phyloP scores from a whole-genome alignment of 2,113 vertebrate genomes.

The Fregata magnificens region DNA sequence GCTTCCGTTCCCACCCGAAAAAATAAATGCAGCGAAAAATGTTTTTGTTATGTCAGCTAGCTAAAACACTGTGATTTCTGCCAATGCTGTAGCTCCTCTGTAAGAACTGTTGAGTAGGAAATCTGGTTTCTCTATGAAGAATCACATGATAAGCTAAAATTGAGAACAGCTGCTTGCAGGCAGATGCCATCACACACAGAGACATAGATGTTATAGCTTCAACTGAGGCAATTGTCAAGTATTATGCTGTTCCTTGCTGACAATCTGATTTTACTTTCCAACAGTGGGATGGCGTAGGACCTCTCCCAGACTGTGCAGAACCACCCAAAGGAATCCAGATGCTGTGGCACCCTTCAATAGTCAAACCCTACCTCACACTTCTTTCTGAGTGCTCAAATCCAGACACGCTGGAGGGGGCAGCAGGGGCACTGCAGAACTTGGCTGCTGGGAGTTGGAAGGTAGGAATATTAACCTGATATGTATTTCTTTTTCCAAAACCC shows the following conservation, averaged over 20 bases:
- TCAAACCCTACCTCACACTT: conserved; percentile 99
- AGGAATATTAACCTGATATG: conserved; percentile 15
- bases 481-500: background rate
- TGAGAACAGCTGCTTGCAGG: background rate
- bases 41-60: background rate
- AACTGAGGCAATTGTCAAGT: background rate
- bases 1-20: background rate
- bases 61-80: background rate
- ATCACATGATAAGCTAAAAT: background rate
- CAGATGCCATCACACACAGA: background rate
- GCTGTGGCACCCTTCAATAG: conserved; percentile 99
- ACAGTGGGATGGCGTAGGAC: conserved; percentile 98
- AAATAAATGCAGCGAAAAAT: background rate
- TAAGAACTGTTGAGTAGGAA: background rate
- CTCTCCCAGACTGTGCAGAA: conserved; percentile 92
- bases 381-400: conserved; percentile 99
- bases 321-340: conserved; percentile 98
- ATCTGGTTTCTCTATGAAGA: background rate
- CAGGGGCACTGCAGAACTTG: conserved; percentile 97
- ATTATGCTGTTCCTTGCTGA: background rate
- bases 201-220: background rate
- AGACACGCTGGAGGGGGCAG: conserved; percentile 97
- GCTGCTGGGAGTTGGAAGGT: conserved; percentile 99
- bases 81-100: background rate
- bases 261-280: conserved; percentile 43